A percentile compares a stretch with the other conserved stretches of the same genome.
These are phyloP conservation scores for Notamacropus eugenii DNA, from an alignment of 2,797 vertebrate species.

Conservation along the genomic window DNA sequence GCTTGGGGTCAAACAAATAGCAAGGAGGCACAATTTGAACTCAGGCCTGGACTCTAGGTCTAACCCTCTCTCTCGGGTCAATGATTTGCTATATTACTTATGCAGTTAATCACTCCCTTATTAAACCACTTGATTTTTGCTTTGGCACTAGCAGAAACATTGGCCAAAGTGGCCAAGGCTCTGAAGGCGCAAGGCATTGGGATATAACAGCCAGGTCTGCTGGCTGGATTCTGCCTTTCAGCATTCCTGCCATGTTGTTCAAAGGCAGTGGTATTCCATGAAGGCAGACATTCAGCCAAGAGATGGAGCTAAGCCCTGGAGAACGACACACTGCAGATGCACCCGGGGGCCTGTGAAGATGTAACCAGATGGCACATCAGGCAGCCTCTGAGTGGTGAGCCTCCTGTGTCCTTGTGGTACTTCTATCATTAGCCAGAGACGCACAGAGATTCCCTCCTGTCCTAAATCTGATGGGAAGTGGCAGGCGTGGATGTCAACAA, in stretches of 20 bases:
- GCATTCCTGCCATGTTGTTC: constrained; percentile 56
- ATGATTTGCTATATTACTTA: not conserved
- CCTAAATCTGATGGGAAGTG: not conserved
- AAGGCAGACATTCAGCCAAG: constrained; percentile 55
- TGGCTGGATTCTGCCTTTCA: constrained; percentile 68
- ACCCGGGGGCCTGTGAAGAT: not conserved
- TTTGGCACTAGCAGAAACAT: not conserved
- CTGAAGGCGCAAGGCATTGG: constrained; percentile 58
- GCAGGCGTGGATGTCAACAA: not conserved
- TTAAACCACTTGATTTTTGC: not conserved
- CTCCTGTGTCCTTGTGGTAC: not conserved
- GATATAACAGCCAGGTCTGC: constrained; percentile 62
- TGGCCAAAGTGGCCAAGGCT: not conserved
- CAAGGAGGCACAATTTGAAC: not conserved
- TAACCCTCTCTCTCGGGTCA: not conserved
- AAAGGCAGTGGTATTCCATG: constrained; percentile 64
- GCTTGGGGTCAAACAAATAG: not conserved
- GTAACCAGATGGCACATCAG: not conserved
- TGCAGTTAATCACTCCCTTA: not conserved
- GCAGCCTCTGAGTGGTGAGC: not conserved
- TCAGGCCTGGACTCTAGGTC: not conserved
- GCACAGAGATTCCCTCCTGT: not conserved
- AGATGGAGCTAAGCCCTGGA: constrained; percentile 8
- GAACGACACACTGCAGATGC: not conserved
- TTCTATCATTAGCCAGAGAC: not conserved